These are phyloP conservation scores for Callaeas wilsoni DNA, from an alignment of 2,113 vertebrate genomes.

Conservation along the genomic window DNA sequence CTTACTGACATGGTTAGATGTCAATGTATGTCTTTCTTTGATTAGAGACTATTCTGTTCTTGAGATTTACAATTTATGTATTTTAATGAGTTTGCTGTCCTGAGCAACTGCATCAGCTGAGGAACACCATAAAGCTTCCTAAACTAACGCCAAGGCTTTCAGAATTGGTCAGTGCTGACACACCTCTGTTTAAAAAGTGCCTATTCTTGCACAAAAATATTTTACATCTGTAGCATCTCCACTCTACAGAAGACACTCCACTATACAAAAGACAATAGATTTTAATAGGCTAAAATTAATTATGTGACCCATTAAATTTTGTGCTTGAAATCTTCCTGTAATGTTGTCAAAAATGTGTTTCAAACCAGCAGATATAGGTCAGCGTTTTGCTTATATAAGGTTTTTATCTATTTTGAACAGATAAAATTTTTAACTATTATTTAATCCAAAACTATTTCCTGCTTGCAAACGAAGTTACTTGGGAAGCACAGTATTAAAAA, in stretches of 20 bases:
- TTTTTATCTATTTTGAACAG: not conserved
- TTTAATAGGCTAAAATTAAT: not conserved
- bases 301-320: not conserved
- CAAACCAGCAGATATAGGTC: not conserved
- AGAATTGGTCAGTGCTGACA: not conserved
- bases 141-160: not conserved
- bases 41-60: not conserved
- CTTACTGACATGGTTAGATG: not conserved
- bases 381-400: not conserved
- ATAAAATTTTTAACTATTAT: not conserved
- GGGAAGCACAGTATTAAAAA: not conserved
- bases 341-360: not conserved
- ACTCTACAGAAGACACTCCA: not conserved
- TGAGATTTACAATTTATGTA: not conserved
- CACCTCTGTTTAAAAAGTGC: not conserved
- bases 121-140: not conserved
- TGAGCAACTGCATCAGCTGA: not conserved
- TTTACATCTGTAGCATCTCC: not conserved
- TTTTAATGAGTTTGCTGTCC: not conserved
- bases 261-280: not conserved
- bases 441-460: not conserved
- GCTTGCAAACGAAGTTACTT: not conserved
- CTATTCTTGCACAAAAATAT: not conserved
- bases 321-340: not conserved
- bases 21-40: not conserved